Evolutionary conservation across 2,797 vertebrate genomes (phyloP).

Genomic region (Sebastes trivittatus): DNA sequence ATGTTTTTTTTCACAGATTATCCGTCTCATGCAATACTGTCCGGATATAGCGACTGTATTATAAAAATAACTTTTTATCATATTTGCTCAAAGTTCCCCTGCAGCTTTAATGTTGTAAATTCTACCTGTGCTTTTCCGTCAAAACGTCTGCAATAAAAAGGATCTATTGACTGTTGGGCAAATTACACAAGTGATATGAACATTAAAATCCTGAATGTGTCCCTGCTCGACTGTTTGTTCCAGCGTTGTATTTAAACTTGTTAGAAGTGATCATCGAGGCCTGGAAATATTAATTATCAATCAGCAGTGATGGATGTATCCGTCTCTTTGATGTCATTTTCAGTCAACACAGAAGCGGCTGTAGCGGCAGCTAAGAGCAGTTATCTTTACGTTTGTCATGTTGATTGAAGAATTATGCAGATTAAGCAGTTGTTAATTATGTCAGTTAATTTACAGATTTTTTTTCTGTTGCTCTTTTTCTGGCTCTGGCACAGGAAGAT

Average conservation of each 20-base stretch:
- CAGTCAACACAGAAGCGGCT: background rate
- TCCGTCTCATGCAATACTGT: background rate
- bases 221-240: background rate
- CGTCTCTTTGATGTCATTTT: background rate
- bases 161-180: background rate
- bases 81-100: background rate
- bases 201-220: background rate
- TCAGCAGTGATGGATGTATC: background rate
- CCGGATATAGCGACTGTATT: background rate
- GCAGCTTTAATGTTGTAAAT: background rate
- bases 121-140: background rate
- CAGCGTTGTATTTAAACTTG: background rate
- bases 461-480: background rate
- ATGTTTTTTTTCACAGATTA: background rate
- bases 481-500: background rate
- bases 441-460: background rate
- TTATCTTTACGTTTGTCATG: background rate
- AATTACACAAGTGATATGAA: background rate
- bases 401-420: background rate
- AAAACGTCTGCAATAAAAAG: background rate
- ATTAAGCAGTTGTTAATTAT: background rate
- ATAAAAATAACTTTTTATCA: background rate
- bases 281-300: background rate
- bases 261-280: background rate
- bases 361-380: background rate